phyloP scores from a whole-genome alignment of 2,888 invertebrate species.

The Synanthedon formicaeformis region DNA sequence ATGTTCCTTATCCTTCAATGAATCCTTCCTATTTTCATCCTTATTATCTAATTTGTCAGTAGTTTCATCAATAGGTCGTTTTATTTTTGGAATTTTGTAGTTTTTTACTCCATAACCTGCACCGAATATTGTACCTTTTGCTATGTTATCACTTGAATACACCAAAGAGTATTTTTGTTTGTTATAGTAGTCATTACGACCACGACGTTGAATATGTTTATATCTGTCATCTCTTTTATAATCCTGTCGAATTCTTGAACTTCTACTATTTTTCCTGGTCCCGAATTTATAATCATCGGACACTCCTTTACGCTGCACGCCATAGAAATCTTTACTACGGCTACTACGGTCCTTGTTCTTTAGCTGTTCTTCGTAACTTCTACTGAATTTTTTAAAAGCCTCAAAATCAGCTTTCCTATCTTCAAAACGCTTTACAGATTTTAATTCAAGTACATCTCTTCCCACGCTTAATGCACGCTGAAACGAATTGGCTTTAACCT shows the following conservation, averaged over 20 bases:
- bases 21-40: constrained; percentile 7
- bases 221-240: constrained; percentile 13
- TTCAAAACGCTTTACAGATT: constrained; percentile 28
- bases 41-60: background rate
- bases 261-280: constrained; percentile 37
- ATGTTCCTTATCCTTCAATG: background rate
- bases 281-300: constrained; percentile 16
- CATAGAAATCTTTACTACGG: background rate
- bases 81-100: constrained; percentile 64
- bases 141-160: constrained; percentile 55
- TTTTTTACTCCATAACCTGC: constrained; percentile 56
- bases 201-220: constrained; percentile 12
- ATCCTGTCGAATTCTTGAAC: constrained; percentile 39
- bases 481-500: constrained; percentile 14
- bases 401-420: constrained; percentile 52
- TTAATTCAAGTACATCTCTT: constrained; percentile 12
- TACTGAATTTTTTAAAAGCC: constrained; percentile 22
- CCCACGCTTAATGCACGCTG: constrained; percentile 49
- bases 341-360: constrained; percentile 7
- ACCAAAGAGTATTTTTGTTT: constrained; percentile 35
- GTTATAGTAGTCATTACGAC: constrained; percentile 9
- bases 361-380: constrained; percentile 8
- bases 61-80: constrained; percentile 23
- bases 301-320: background rate
- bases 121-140: constrained; percentile 45